phyloP scores from a whole-genome alignment of 2,888 invertebrate genomes.

The Dynastes tityus region DNA sequence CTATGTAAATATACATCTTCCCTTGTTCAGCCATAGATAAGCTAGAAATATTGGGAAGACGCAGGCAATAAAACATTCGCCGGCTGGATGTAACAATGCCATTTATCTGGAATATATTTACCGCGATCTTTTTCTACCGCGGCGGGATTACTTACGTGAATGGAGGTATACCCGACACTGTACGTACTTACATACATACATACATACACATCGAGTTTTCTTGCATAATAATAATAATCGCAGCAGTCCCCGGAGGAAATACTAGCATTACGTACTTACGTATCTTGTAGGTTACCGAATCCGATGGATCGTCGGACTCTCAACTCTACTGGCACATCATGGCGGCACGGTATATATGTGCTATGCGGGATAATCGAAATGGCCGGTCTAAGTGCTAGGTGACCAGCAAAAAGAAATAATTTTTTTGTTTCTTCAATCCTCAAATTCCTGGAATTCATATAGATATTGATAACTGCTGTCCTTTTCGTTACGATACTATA shows the following conservation, averaged over 20 bases:
- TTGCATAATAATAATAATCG: conserved; percentile 44
- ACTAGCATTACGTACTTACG: conserved; percentile 23
- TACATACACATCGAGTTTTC: background rate
- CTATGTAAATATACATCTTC: conserved; percentile 36
- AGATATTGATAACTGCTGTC: no score
- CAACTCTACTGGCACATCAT: conserved; percentile 9
- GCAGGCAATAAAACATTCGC: conserved; percentile 37
- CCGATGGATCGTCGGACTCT: background rate
- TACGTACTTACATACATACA: no score
- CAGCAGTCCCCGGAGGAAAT: conserved; percentile 14
- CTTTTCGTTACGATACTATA: no score
- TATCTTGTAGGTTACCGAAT: conserved; percentile 25
- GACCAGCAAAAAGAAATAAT: no score
- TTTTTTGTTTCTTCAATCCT: no score
- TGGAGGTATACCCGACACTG: conserved; percentile 24
- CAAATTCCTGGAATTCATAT: no score
- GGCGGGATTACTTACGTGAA: conserved; percentile 26
- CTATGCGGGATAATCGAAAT: no score
- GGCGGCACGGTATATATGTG: conserved; percentile 17
- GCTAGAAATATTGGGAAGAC: conserved; percentile 32
- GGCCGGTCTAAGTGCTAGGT: no score
- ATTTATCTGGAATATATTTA: conserved; percentile 41
- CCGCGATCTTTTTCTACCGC: conserved; percentile 27
- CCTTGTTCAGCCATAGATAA: conserved; percentile 42
- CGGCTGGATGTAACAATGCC: conserved; percentile 42